A percentile compares a stretch with the other conserved stretches of the same genome.
These are phyloP conservation scores for Agriopis marginaria DNA, from an alignment of 2,888 invertebrate species.

Conservation along the genomic window DNA sequence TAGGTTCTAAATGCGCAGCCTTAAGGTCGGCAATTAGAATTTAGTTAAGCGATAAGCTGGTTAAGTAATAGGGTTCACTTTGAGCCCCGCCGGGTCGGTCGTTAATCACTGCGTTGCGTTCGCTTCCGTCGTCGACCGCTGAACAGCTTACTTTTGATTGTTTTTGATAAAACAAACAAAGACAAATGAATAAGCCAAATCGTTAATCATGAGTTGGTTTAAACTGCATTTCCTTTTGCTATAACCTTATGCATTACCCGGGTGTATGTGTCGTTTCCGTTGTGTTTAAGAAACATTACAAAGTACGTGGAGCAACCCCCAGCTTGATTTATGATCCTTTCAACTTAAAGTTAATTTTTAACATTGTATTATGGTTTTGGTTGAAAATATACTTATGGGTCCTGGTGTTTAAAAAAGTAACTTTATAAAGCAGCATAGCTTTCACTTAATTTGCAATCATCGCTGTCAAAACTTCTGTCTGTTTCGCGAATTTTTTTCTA, in stretches of 20 bases:
- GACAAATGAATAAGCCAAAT: conserved; percentile 74
- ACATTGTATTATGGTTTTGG: conserved; percentile 30
- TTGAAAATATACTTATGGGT: conserved; percentile 9
- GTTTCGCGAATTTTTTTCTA: too few relatives aligned
- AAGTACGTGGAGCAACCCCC: conserved; percentile 32
- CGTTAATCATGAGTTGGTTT: conserved; percentile 74
- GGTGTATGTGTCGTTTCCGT: conserved; percentile 50
- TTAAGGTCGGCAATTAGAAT: conserved; percentile 73
- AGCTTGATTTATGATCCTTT: conserved; percentile 43
- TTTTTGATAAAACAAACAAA: conserved; percentile 83
- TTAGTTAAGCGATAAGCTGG: conserved; percentile 71
- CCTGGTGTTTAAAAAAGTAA: neutral
- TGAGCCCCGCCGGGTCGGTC: conserved; percentile 72
- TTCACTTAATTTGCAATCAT: too few relatives aligned
- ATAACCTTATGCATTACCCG: conserved; percentile 53
- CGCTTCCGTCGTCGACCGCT: conserved; percentile 71
- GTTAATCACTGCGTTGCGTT: conserved; percentile 75
- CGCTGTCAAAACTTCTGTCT: too few relatives aligned
- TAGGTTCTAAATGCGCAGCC: conserved; percentile 43
- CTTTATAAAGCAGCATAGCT: neutral
- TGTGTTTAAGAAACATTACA: conserved; percentile 46
- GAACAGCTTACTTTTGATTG: conserved; percentile 81
- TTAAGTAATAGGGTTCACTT: conserved; percentile 81
- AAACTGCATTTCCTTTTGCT: conserved; percentile 64
- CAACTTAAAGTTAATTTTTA: conserved; percentile 37